Base-by-base conservation (phyloP, 2,888 invertebrate genomes). In the Entomobrya proxima region DNA sequence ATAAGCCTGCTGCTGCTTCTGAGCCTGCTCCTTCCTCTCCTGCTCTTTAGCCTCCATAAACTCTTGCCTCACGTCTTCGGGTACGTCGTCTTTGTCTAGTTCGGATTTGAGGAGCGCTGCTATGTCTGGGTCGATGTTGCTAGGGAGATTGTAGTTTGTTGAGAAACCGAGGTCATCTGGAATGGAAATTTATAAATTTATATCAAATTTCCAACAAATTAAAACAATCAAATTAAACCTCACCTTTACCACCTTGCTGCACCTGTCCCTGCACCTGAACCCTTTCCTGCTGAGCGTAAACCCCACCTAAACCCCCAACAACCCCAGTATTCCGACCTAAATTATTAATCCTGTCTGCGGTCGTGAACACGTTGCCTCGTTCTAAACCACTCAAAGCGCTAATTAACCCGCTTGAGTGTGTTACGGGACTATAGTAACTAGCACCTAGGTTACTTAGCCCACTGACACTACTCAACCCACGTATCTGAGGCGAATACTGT, bases 31-130 rank as follows among this genome's bases (percentile, higher is more conserved):
- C 5, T 69, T 15, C 18, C 80, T 58, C 47, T 87, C 86, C 30
- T 81, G 15, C 30, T 81, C 11, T 35, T 89, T 81, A 4, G 87
- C 86, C 27, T 88, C 87, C 27, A 81, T 50, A 67, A 89, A 89
- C 27, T 89, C 89, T 52, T 89, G 77, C 6, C 89, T 52, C 76
- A 86, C 86, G 52, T 88, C 89, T 64, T 85, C 87, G 9, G 89
- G 89, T 30, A 89, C 86, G 55, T 89, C 89, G 55, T 89, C 89
- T 72, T 89, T 89, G 76, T 88, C 88, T 47, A 89, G 32, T 69
- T 89, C 89, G 1, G 88, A 80, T 67, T 87, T 86, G 27, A 89
- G 52, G 9, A 89, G 44, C n/a, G 89, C 84, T 6, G 88, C 87
- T 80, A 89, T 89, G 80, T 89, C 89, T 0, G 89, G 89, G 61